phyloP scores from a whole-genome alignment of 2,797 vertebrate species.

The Carduelis carduelis region DNA sequence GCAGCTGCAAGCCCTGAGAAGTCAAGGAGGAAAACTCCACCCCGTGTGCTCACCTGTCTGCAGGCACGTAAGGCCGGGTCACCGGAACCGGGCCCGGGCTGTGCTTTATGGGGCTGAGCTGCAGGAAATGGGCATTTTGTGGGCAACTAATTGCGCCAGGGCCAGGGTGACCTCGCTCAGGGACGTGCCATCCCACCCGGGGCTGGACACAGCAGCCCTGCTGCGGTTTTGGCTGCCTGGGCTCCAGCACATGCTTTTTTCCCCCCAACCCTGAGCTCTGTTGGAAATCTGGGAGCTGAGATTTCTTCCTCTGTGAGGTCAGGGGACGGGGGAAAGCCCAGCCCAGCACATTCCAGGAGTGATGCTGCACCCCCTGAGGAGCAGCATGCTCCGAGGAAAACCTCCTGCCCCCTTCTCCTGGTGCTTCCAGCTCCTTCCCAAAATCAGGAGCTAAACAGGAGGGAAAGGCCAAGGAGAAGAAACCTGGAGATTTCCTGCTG shows the following conservation, averaged over 20 bases:
- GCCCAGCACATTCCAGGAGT: background rate
- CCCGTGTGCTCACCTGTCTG: constrained; percentile 31
- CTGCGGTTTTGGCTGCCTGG: background rate
- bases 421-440: background rate
- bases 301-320: accelerated
- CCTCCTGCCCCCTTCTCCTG: background rate
- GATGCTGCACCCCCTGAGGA: background rate
- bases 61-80: constrained; percentile 22
- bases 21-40: constrained; percentile 24
- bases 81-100: background rate
- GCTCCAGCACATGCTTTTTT: background rate
- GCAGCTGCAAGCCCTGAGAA: constrained; percentile 1
- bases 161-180: background rate
- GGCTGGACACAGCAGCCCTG: background rate
- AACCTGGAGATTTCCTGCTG: background rate
- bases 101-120: background rate
- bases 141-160: background rate
- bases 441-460: accelerated
- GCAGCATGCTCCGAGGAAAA: background rate
- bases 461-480: background rate
- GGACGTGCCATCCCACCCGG: background rate
- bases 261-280: background rate
- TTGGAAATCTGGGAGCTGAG: background rate
- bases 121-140: constrained; percentile 29
- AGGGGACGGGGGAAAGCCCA: background rate